phyloP scores from a whole-genome alignment of 23 tunicate genomes.

The Diplosoma virens region DNA sequence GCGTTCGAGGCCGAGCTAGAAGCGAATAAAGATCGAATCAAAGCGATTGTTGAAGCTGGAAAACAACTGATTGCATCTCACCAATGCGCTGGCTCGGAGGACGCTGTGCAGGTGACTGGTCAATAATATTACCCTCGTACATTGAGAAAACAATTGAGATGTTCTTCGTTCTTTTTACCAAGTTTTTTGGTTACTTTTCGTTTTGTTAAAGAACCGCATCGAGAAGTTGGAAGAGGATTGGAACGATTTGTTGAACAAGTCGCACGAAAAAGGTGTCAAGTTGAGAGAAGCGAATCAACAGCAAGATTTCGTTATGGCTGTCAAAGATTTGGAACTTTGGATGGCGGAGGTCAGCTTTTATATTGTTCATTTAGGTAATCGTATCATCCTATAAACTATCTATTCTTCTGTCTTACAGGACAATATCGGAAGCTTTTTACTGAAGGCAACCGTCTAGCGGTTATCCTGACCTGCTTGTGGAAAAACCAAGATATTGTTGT shows the following conservation, averaged over 20 bases:
- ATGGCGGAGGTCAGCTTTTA: slow-evolving; percentile 98
- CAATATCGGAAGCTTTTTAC: no score
- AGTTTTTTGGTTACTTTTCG: neutral
- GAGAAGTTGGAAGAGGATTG: slow-evolving; percentile 63
- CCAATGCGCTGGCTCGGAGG: slow-evolving; percentile 87
- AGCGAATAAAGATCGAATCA: slow-evolving; percentile 80
- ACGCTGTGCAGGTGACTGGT: slow-evolving; percentile 74
- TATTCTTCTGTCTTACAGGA: no score
- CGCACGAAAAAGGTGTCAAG: slow-evolving; percentile 63
- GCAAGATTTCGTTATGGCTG: slow-evolving; percentile 85
- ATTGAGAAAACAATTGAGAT: no score
- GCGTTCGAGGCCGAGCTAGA: slow-evolving; percentile 92
- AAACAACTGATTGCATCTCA: slow-evolving; percentile 72
- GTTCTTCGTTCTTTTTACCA: no score
- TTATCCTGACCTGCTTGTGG: no score
- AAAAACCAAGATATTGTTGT: no score
- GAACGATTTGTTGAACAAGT: slow-evolving; percentile 55
- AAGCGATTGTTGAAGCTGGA: slow-evolving; percentile 57
- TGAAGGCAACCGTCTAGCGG: no score
- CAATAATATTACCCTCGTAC: no score
- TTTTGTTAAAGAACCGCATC: slow-evolving; percentile 56
- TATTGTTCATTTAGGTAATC: no score
- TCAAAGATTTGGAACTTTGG: slow-evolving; percentile 85
- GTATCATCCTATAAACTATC: no score
- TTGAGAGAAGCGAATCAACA: slow-evolving; percentile 87